A percentile compares a stretch with the other conserved stretches of the same genome.
Evolutionary conservation across 1,140 invertebrate species (phyloP).

Genomic region (Bombus pyrosoma): DNA sequence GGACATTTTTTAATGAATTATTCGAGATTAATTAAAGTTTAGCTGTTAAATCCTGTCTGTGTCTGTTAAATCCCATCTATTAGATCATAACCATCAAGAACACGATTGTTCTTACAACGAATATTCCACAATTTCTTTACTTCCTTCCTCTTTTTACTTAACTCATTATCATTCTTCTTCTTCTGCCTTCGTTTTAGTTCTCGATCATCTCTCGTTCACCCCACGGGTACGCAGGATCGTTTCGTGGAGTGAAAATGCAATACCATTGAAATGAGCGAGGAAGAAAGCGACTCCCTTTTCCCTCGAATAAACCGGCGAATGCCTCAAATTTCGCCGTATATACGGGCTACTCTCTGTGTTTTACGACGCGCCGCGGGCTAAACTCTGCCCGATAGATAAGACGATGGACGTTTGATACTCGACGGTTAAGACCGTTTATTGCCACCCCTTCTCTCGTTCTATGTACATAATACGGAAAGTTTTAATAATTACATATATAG

Average conservation of each 20-base stretch:
- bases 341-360: conserved; percentile 47
- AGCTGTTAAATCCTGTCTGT: too few relatives aligned
- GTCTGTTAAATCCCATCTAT: too few relatives aligned
- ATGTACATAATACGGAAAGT: background rate
- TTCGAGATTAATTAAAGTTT: too few relatives aligned
- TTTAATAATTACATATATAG: too few relatives aligned
- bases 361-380: conserved; percentile 44
- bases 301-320: conserved; percentile 50
- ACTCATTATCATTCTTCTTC: too few relatives aligned
- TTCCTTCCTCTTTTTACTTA: background rate
- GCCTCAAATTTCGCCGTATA: conserved; percentile 50
- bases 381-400: conserved; percentile 22
- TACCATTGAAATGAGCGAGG: conserved; percentile 45
- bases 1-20: too few relatives aligned
- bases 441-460: too few relatives aligned
- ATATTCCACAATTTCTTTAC: background rate
- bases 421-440: conserved; percentile 7
- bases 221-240: conserved; percentile 23
- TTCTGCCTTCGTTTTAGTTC: too few relatives aligned
- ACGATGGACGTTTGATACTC: conserved; percentile 22
- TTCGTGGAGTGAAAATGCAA: conserved; percentile 68
- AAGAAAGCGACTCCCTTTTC: conserved; percentile 34
- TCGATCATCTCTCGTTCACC: conserved; percentile 9
- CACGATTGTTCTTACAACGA: background rate
- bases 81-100: too few relatives aligned